Evolutionary conservation across 2,113 vertebrate species (phyloP).

Genomic region (Columba livia): DNA sequence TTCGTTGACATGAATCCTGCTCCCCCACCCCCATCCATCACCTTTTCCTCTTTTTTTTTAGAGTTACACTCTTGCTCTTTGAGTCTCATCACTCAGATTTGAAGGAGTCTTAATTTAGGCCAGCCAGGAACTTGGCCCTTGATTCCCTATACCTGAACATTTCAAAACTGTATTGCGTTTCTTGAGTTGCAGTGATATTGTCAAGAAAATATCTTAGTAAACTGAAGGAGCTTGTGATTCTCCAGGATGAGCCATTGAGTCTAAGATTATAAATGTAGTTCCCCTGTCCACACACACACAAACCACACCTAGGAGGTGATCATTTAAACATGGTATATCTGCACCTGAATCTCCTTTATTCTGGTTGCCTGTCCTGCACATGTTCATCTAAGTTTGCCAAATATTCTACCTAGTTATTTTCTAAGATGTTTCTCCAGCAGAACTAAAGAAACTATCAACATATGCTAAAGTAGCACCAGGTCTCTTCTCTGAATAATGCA

Average conservation of each 20-base stretch:
- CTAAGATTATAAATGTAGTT: not conserved
- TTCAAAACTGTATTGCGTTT: not conserved
- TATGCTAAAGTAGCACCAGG: not conserved
- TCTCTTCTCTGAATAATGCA: not conserved
- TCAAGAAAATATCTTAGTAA: not conserved
- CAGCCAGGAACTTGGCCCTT: not conserved
- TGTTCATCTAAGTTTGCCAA: not conserved
- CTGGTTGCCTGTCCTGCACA: not conserved
- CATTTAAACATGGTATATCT: not conserved
- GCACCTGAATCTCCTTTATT: not conserved
- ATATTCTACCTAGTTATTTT: constrained; percentile 1
- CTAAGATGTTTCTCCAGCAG: not conserved
- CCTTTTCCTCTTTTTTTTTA: not conserved
- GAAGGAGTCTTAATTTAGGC: constrained; percentile 8
- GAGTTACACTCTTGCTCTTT: not conserved
- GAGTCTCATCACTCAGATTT: not conserved
- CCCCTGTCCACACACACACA: not conserved
- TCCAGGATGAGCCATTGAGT: not conserved
- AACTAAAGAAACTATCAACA: not conserved
- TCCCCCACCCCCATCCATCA: not conserved
- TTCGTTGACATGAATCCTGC: not conserved
- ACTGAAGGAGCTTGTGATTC: not conserved
- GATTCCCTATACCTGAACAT: not conserved
- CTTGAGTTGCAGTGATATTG: not conserved
- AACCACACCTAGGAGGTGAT: not conserved